These are phyloP conservation scores for Pterocles gutturalis DNA, from an alignment of 2,113 vertebrate genomes.

Conservation along the genomic window DNA sequence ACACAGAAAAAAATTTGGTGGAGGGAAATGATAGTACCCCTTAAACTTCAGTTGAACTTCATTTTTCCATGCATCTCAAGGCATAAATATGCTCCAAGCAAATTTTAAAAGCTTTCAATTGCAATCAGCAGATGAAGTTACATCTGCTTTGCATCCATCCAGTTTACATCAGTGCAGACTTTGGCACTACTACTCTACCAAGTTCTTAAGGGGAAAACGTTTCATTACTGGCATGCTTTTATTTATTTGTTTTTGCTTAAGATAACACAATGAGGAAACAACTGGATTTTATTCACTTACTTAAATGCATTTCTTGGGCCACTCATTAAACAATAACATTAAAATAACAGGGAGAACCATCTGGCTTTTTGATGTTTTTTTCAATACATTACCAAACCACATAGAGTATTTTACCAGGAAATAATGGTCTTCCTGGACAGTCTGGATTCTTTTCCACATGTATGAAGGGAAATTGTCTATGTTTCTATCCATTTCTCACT, in stretches of 20 bases:
- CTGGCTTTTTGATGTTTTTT: slow-evolving; percentile 72
- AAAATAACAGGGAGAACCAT: slow-evolving; percentile 67
- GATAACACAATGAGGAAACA: slow-evolving; percentile 60
- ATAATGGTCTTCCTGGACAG: slow-evolving; percentile 54
- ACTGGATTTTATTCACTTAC: slow-evolving; percentile 66
- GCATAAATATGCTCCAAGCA: slow-evolving; percentile 65
- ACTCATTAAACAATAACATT: slow-evolving; percentile 60
- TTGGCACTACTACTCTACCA: slow-evolving; percentile 67
- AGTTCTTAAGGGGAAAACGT: slow-evolving; percentile 69
- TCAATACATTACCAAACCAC: slow-evolving; percentile 63
- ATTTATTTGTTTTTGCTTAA: slow-evolving; percentile 76
- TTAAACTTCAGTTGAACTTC: slow-evolving; percentile 72
- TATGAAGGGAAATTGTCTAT: slow-evolving; percentile 20
- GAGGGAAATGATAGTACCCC: slow-evolving; percentile 1
- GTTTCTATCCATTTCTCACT: slow-evolving; percentile 14
- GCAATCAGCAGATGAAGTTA: slow-evolving; percentile 75
- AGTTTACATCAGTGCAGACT: slow-evolving; percentile 74
- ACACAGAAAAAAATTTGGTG: not conserved
- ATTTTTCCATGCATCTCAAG: slow-evolving; percentile 45
- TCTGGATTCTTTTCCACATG: slow-evolving; percentile 33
- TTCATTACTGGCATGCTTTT: slow-evolving; percentile 71
- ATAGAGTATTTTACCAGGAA: slow-evolving; percentile 60
- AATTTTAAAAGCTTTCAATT: slow-evolving; percentile 76
- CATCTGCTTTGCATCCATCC: slow-evolving; percentile 81
- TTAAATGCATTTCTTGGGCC: slow-evolving; percentile 68